A percentile compares a stretch with the other conserved stretches of the same genome.
Conservation (phyloP, 2,113 vertebrate species). For the Centropristis striata region DNA sequence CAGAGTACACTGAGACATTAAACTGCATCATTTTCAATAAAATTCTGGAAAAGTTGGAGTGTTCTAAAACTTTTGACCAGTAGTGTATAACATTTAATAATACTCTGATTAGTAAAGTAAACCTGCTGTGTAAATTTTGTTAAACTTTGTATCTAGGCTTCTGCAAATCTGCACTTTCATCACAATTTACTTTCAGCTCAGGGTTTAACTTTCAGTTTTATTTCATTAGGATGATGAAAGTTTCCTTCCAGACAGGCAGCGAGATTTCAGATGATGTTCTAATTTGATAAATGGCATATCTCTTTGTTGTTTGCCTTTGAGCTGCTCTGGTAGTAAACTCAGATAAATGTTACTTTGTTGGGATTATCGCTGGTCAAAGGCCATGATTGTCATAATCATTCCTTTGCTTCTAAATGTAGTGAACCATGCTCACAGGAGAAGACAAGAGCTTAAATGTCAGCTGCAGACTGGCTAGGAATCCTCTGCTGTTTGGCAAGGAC, state of each 20-base stretch:
- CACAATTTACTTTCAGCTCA: slow-evolving; percentile 2
- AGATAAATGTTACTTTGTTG: slow-evolving; percentile 81
- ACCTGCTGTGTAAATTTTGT: background rate
- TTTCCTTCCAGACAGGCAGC: background rate
- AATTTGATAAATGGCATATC: slow-evolving; percentile 75
- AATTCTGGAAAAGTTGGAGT: too few relatives aligned
- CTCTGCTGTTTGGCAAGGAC: slow-evolving; percentile 58
- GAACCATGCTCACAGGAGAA: slow-evolving; percentile 63
- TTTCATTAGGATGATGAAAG: slow-evolving; percentile 20
- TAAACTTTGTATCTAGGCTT: background rate
- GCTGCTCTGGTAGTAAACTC: slow-evolving; percentile 62
- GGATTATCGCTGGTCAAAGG: slow-evolving; percentile 80
- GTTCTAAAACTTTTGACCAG: too few relatives aligned
- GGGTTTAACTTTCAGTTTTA: slow-evolving; percentile 36
- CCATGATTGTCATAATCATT: slow-evolving; percentile 81
- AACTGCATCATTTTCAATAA: too few relatives aligned
- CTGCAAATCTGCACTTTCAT: slow-evolving; percentile 6
- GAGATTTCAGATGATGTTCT: slow-evolving; percentile 35
- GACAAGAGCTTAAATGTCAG: slow-evolving; percentile 79
- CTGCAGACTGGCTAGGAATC: slow-evolving; percentile 39
- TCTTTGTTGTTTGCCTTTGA: slow-evolving; percentile 53
- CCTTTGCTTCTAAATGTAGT: slow-evolving; percentile 67
- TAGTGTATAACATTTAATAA: background rate
- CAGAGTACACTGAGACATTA: too few relatives aligned
- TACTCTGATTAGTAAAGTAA: slow-evolving; percentile 1